These are phyloP conservation scores for Phoebastria nigripes DNA, from an alignment of 2,797 vertebrate species.

Conservation along the genomic window DNA sequence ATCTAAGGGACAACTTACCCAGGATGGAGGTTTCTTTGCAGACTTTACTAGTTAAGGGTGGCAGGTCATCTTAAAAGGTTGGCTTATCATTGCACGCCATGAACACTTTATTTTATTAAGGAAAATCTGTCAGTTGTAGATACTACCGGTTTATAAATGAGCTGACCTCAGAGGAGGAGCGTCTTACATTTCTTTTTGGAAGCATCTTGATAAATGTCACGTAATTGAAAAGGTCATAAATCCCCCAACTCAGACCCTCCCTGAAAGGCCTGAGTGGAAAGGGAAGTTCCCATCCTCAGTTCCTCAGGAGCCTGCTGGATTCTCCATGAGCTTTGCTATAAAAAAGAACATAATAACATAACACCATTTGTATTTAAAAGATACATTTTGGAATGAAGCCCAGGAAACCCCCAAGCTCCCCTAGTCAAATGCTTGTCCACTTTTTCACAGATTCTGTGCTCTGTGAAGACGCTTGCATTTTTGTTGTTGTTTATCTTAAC, in stretches of 20 bases:
- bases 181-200: background rate
- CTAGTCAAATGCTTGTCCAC: slow-evolving; percentile 4
- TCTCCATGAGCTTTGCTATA: background rate
- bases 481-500: background rate
- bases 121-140: background rate
- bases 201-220: background rate
- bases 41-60: background rate
- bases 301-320: background rate
- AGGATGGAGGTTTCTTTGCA: background rate
- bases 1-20: background rate
- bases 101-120: background rate
- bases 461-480: background rate
- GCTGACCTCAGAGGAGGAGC: background rate
- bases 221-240: background rate
- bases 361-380: background rate
- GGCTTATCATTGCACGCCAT: background rate
- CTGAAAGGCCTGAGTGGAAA: background rate
- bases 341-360: background rate
- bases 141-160: background rate
- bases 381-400: slow-evolving; percentile 9
- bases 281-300: background rate
- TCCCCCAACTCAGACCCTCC: background rate
- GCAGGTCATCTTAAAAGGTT: background rate
- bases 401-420: background rate
- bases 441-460: background rate